Evolutionary conservation across 2,797 vertebrate species (phyloP).

Genomic region (Alfaro cultratus): DNA sequence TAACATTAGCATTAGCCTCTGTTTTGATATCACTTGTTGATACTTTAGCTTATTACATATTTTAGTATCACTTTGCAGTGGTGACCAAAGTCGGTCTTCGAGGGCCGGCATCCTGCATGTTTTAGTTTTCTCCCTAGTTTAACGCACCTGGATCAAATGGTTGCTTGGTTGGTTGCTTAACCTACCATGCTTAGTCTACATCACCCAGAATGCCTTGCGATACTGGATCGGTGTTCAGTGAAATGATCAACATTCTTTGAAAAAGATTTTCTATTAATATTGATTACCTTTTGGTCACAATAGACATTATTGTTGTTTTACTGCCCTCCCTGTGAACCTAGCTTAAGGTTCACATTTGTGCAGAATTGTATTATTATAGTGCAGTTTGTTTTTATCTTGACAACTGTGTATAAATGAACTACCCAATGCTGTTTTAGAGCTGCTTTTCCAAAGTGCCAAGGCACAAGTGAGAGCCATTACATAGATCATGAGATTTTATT

Average conservation of each 20-base stretch:
- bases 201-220: no score
- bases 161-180: no score
- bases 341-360: slow-evolving; percentile 14
- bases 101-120: no score
- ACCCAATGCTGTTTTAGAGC: slow-evolving; percentile 25
- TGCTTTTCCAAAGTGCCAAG: slow-evolving; percentile 43
- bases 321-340: not conserved
- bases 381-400: slow-evolving; percentile 40
- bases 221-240: no score
- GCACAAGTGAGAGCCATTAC: slow-evolving; percentile 22
- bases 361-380: slow-evolving; percentile 32
- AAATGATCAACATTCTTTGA: no score
- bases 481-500: not conserved
- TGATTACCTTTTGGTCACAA: no score
- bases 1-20: not conserved
- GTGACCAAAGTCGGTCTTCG: no score
- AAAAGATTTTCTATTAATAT: no score
- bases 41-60: not conserved
- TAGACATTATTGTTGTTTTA: not conserved
- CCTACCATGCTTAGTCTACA: no score
- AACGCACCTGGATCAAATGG: no score
- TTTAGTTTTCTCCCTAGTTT: no score
- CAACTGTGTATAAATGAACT: slow-evolving; percentile 57
- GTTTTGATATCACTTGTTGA: not conserved
- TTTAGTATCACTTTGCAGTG: not conserved